Base-by-base conservation (phyloP, 2,888 invertebrate genomes). In the Myopa testacea region DNA sequence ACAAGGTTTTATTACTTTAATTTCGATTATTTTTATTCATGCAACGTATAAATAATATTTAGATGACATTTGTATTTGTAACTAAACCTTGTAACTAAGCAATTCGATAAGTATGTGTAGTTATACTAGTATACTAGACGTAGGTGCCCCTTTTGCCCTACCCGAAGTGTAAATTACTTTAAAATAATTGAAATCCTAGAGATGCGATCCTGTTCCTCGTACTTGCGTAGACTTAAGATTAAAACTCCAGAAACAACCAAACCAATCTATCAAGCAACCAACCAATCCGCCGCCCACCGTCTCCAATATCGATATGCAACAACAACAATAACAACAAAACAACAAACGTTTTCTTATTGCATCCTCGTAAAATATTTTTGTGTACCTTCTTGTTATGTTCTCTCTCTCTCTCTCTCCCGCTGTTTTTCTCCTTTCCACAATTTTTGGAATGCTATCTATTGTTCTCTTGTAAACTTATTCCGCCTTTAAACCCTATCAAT, bases 401-500 rank as follows among this genome's bases (percentile, higher is more conserved):
- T 19, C 37, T 55, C 40, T 68, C 34, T 55, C 14, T 38, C n/a
- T 71, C 38, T 63, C 50, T 12, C 34, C 8, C 37, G 52, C 58
- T 37, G 10, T 26, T 8, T 34, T n/a, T 38, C 67, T 67, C 34
- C 34, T 38, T 67, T 71, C 26, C 58, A 60, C 40, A 55, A 38
- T 12, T 38, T 75, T 52, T 67, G 26, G 75, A 67, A 75, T 75
- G 75, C 75, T 75, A 67, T 67, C 65, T 75, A 75, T 65, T 52
- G 50, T 6, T 75, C 67, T n/a, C 60, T 76, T 37, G 71, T 50
- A 45, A 38, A 45, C 71, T n/a, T 38, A 55, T 26, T 50, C n/a
- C 14, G 19, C 37, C 67, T 10, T 55, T 69, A n/a, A 67, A n/a
- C 65, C 38, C 38, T 62, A 26, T 37, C 68, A 71, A 79, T 75